A percentile compares a stretch with the other conserved stretches of the same genome.
phyloP scores from a whole-genome alignment of 2,888 invertebrate genomes.

The Ophion slaviceki region DNA sequence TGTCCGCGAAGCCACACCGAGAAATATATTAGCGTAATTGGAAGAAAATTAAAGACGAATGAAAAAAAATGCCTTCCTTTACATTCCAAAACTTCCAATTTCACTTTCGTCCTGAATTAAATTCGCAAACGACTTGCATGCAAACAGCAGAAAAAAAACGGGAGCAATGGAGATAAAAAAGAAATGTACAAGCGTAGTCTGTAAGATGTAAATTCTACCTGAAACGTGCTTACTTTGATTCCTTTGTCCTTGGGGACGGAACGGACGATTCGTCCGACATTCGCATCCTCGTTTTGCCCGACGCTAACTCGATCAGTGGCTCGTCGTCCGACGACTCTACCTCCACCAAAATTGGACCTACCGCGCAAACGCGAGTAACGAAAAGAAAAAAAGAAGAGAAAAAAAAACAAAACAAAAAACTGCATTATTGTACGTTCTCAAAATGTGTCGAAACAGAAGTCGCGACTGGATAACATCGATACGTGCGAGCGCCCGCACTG shows the following conservation, averaged over 20 bases:
- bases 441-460: conserved; percentile 8
- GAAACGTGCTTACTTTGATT: conserved; percentile 79
- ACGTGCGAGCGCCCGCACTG: conserved; percentile 3
- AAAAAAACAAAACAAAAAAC: conserved; percentile 18
- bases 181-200: background rate
- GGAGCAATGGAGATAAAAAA: background rate
- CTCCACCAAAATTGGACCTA: conserved; percentile 86
- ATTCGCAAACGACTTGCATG: too few relatives aligned
- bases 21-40: background rate
- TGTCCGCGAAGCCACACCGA: conserved; percentile 50
- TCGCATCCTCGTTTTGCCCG: conserved; percentile 87
- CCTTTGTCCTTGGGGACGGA: conserved; percentile 82
- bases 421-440: background rate
- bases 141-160: background rate
- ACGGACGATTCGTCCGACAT: conserved; percentile 79
- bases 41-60: background rate
- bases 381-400: background rate
- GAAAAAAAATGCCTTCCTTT: background rate
- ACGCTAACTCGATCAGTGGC: conserved; percentile 88
- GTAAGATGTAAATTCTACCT: background rate
- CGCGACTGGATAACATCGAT: conserved; percentile 14
- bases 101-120: background rate
- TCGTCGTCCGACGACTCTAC: conserved; percentile 92
- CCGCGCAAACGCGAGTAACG: background rate
- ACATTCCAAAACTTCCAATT: background rate